These are phyloP conservation scores for Oplegnathus fasciatus DNA, from an alignment of 2,113 vertebrate genomes.

Conservation along the genomic window DNA sequence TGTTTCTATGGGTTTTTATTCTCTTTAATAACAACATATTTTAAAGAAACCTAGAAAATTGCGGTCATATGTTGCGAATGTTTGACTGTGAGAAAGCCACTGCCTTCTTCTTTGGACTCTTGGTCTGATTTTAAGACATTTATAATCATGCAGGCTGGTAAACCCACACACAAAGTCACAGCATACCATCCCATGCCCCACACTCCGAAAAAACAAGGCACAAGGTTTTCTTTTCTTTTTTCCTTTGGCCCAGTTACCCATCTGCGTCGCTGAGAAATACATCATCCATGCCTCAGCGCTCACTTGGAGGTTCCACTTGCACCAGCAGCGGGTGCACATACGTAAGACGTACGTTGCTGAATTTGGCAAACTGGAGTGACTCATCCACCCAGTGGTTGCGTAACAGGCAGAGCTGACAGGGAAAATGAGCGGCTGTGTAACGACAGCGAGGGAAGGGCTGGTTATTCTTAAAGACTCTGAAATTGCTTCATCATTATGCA, in stretches of 20 bases:
- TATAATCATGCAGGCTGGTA: background rate
- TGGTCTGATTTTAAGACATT: background rate
- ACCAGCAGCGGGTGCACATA: slow-evolving; percentile 53
- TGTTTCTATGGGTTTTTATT: slow-evolving; percentile 51
- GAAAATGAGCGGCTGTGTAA: slow-evolving; percentile 54
- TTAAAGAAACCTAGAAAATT: background rate
- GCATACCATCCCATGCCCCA: background rate
- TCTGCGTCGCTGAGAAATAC: slow-evolving; percentile 59
- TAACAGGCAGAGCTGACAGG: slow-evolving; percentile 63
- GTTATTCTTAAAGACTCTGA: slow-evolving; percentile 22
- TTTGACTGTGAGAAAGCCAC: slow-evolving; percentile 37
- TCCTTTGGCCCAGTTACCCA: slow-evolving; percentile 54
- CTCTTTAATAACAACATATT: slow-evolving; percentile 12
- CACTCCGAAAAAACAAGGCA: slow-evolving; percentile 15
- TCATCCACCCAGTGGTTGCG: slow-evolving; percentile 77
- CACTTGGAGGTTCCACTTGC: slow-evolving; percentile 58
- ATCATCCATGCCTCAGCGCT: slow-evolving; percentile 59
- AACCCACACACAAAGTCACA: slow-evolving; percentile 23
- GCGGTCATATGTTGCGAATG: slow-evolving; percentile 1
- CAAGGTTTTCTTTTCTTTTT: background rate
- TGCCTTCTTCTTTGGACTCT: background rate
- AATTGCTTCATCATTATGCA: slow-evolving; percentile 31
- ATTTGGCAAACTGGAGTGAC: slow-evolving; percentile 75
- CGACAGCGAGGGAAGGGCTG: slow-evolving; percentile 16
- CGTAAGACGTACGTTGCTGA: slow-evolving; percentile 60